phyloP scores from a whole-genome alignment of 2,888 invertebrate genomes.

The Sinhomidia bicolor region DNA sequence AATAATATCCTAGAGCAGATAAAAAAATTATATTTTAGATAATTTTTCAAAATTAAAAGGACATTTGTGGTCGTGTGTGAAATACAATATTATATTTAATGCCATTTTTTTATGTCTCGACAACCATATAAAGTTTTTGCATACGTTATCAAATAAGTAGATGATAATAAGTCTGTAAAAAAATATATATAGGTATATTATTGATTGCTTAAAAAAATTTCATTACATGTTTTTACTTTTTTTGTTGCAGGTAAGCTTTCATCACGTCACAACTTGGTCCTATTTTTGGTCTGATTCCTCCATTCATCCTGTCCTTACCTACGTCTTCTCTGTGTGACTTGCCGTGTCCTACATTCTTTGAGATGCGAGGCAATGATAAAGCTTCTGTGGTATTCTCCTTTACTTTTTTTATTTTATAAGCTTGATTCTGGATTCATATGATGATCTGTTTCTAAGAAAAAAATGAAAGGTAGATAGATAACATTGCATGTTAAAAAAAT shows the following conservation, averaged over 20 bases:
- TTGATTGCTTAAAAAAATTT: background rate
- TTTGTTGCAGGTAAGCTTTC: constrained; percentile 67
- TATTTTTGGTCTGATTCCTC: constrained; percentile 27
- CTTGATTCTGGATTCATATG: background rate
- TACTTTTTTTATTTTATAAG: background rate
- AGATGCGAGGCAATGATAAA: too few species aligned
- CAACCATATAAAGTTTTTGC: background rate
- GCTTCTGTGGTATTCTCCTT: background rate
- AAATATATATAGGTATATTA: background rate
- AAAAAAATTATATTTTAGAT: background rate
- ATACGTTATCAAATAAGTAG: background rate
- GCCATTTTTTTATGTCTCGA: background rate
- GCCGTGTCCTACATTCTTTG: constrained; percentile 9
- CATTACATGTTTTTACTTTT: constrained; percentile 29
- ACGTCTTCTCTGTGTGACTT: too few species aligned
- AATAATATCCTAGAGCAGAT: constrained; percentile 5
- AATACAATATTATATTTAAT: constrained; percentile 8
- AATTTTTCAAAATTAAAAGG: constrained; percentile 34
- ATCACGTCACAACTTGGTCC: constrained; percentile 6
- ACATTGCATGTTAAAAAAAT: background rate
- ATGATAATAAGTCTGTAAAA: background rate
- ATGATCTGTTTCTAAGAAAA: background rate
- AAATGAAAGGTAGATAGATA: background rate
- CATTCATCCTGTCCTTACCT: background rate
- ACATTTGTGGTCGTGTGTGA: constrained; percentile 8